Evolutionary conservation across 2,797 vertebrate species (phyloP).

Genomic region (Enteromius argenteus): DNA sequence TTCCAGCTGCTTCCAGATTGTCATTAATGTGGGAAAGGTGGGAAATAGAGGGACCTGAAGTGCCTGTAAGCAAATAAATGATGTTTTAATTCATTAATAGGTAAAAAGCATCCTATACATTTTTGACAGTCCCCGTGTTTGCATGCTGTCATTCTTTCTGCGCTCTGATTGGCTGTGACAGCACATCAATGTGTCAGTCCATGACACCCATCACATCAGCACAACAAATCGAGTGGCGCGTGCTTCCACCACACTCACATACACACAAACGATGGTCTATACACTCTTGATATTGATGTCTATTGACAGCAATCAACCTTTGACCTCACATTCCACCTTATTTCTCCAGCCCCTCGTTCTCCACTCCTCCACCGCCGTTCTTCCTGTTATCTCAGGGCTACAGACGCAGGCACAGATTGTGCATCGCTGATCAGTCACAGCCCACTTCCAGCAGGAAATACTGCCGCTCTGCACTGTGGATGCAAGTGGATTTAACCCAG

Average conservation of each 20-base stretch:
- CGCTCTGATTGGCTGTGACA: slow-evolving; percentile 38
- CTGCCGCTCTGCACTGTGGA: slow-evolving; percentile 12
- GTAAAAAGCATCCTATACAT: background rate
- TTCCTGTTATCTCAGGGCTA: slow-evolving; percentile 1
- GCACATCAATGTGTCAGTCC: slow-evolving; percentile 31
- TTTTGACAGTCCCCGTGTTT: slow-evolving; percentile 25
- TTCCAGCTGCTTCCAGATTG: background rate
- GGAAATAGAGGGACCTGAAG: background rate
- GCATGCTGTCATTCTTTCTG: slow-evolving; percentile 30
- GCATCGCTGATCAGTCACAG: background rate
- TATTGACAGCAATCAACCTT: slow-evolving; percentile 52
- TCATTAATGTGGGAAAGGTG: background rate
- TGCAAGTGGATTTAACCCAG: slow-evolving; percentile 23
- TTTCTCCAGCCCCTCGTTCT: slow-evolving; percentile 1
- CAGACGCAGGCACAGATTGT: slow-evolving; percentile 14
- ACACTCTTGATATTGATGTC: slow-evolving; percentile 40
- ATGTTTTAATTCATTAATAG: background rate
- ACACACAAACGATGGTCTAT: slow-evolving; percentile 5
- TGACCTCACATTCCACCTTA: slow-evolving; percentile 37
- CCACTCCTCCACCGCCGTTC: background rate
- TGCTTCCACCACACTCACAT: slow-evolving; percentile 20
- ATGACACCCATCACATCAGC: slow-evolving; percentile 40
- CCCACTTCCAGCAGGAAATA: slow-evolving; percentile 1
- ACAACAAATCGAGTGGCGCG: slow-evolving; percentile 9
- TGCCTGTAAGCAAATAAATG: background rate